Evolutionary conservation across 2,797 vertebrate genomes (phyloP).

Genomic region (Mastacembelus armatus): DNA sequence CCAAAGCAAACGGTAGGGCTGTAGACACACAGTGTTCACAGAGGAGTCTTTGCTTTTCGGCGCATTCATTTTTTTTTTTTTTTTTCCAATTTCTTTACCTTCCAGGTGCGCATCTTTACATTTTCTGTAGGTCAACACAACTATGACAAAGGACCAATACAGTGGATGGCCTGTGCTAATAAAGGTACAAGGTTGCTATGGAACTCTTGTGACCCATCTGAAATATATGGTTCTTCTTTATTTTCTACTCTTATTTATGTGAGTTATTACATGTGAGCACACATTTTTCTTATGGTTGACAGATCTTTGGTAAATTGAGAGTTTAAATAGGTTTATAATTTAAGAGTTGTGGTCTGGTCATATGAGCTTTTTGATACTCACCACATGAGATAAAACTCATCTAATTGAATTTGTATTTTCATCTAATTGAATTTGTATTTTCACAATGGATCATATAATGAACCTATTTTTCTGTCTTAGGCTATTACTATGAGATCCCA

Average conservation of each 20-base stretch:
- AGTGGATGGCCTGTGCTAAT: slow-evolving; percentile 97
- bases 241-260: too few species aligned
- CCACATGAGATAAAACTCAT: neutral
- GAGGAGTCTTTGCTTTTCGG: neutral
- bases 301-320: neutral
- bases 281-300: neutral
- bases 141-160: slow-evolving; percentile 96
- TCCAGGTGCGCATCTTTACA: slow-evolving; percentile 95
- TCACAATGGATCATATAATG: neutral
- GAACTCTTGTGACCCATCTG: neutral
- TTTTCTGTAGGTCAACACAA: slow-evolving; percentile 99
- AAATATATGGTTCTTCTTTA: neutral
- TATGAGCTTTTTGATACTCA: neutral
- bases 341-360: neutral
- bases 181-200: slow-evolving; percentile 84
- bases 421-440: neutral
- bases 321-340: neutral
- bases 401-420: neutral
- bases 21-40: neutral
- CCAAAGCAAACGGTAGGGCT: slow-evolving; percentile 89
- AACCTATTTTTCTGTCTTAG: slow-evolving; percentile 72
- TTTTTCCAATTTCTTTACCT: neutral
- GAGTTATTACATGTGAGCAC: too few species aligned
- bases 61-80: neutral
- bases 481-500: slow-evolving; percentile 98